Percentiles rank a stretch among this genome's conserved stretches.
phyloP scores from a whole-genome alignment of 2,888 invertebrate species.

The Leptinotarsa tumamoca region DNA sequence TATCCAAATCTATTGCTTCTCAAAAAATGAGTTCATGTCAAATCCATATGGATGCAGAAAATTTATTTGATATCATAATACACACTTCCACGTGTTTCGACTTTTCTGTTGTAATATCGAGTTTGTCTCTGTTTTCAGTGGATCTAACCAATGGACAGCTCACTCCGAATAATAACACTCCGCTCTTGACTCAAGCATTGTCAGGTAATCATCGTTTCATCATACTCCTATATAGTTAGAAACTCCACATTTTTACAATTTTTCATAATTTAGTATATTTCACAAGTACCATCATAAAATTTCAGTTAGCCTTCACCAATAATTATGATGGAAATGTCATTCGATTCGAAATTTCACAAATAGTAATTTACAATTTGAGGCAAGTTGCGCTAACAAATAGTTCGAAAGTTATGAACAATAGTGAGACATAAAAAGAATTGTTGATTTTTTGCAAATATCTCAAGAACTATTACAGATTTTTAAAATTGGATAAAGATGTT shows the following conservation, averaged over 20 bases:
- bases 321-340: too few relatives aligned
- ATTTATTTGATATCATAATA: conserved; percentile 48
- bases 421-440: too few relatives aligned
- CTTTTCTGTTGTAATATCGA: conserved; percentile 59
- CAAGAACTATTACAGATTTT: too few relatives aligned
- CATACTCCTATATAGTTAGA: conserved; percentile 22
- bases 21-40: neutral
- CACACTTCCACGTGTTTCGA: conserved; percentile 43
- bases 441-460: too few relatives aligned
- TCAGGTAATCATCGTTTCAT: conserved; percentile 79
- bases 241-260: neutral
- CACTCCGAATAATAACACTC: conserved; percentile 96
- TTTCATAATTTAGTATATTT: too few relatives aligned
- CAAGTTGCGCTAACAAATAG: too few relatives aligned
- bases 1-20: neutral
- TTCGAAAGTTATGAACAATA: too few relatives aligned
- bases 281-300: too few relatives aligned
- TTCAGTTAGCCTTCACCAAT: too few relatives aligned
- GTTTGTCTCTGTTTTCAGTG: conserved; percentile 73
- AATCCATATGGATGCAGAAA: neutral
- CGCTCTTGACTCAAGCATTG: conserved; percentile 94
- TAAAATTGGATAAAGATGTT: too few relatives aligned
- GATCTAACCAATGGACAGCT: conserved; percentile 96
- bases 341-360: too few relatives aligned
- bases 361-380: too few relatives aligned